Conservation (phyloP, 1,140 invertebrate genomes). For the Zaprionus vittiger region DNA sequence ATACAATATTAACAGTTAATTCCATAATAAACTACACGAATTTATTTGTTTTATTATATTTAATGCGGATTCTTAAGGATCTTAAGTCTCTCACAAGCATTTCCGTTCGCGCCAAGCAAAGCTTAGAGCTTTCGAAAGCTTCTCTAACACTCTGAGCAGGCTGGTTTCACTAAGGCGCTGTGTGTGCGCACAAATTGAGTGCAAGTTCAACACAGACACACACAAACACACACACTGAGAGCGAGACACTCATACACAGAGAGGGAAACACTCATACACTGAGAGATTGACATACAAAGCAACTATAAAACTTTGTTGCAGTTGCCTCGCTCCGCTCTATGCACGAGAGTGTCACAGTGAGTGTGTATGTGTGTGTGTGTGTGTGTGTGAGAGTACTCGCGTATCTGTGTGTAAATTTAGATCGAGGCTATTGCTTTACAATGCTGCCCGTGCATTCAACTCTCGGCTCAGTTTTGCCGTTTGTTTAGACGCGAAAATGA, state of each 20-base stretch:
- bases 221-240: slow-evolving; percentile 11
- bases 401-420: slow-evolving; percentile 80
- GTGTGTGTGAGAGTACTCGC: slow-evolving; percentile 27
- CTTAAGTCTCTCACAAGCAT: neutral
- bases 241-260: slow-evolving; percentile 31
- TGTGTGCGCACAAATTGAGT: slow-evolving; percentile 64
- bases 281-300: slow-evolving; percentile 39
- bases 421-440: slow-evolving; percentile 82
- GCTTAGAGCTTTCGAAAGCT: slow-evolving; percentile 10
- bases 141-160: slow-evolving; percentile 1
- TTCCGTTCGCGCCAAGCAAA: slow-evolving; percentile 56
- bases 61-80: neutral
- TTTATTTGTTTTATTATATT: neutral
- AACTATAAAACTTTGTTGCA: slow-evolving; percentile 17
- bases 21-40: neutral
- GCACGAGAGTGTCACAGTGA: slow-evolving; percentile 12
- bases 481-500: slow-evolving; percentile 49
- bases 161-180: neutral
- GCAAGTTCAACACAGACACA: slow-evolving; percentile 71
- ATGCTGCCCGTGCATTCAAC: slow-evolving; percentile 81
- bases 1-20: neutral
- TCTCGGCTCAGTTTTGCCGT: slow-evolving; percentile 45
- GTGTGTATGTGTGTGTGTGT: slow-evolving; percentile 36
- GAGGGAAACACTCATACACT: slow-evolving; percentile 30
- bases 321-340: slow-evolving; percentile 12